Percentiles rank a stretch among this genome's conserved stretches.
These are phyloP conservation scores for Hydrotaea cyrtoneurina DNA, from an alignment of 2,888 invertebrate species.

Conservation along the genomic window DNA sequence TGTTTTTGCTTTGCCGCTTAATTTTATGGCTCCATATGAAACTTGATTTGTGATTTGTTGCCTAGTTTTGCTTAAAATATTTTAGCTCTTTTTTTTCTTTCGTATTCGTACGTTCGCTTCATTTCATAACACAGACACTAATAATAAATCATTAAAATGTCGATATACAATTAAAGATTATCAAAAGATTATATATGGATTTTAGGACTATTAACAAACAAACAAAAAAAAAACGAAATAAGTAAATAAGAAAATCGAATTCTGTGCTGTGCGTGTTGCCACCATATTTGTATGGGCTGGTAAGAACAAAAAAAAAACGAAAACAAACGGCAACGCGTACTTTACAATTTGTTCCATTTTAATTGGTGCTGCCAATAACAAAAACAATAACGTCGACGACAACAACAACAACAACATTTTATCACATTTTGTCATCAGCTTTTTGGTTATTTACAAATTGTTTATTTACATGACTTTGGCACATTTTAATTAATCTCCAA, in stretches of 20 bases:
- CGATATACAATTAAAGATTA: constrained; percentile 49
- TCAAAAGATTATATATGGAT: constrained; percentile 41
- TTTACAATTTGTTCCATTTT: constrained; percentile 65
- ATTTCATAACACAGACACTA: constrained; percentile 9
- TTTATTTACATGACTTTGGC: constrained; percentile 49
- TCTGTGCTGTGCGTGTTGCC: constrained; percentile 58
- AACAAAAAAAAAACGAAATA: too few species aligned
- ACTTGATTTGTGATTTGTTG: constrained; percentile 67
- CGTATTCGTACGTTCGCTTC: neutral
- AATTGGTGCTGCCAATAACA: constrained; percentile 40
- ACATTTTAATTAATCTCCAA: constrained; percentile 35
- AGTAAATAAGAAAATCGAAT: constrained; percentile 10
- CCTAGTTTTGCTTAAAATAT: constrained; percentile 59
- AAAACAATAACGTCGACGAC: neutral
- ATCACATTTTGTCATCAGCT: constrained; percentile 67
- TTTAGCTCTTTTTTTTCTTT: constrained; percentile 28
- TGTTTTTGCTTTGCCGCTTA: neutral
- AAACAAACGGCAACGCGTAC: constrained; percentile 20
- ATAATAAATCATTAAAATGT: constrained; percentile 40
- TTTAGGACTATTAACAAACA: constrained; percentile 15
- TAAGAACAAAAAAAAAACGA: neutral
- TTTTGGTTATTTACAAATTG: constrained; percentile 67
- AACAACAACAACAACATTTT: constrained; percentile 58
- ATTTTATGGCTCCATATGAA: constrained; percentile 33
- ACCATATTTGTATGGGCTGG: constrained; percentile 48